Evolutionary conservation across 2,113 vertebrate genomes (phyloP).

Genomic region (Sorex fumeus): DNA sequence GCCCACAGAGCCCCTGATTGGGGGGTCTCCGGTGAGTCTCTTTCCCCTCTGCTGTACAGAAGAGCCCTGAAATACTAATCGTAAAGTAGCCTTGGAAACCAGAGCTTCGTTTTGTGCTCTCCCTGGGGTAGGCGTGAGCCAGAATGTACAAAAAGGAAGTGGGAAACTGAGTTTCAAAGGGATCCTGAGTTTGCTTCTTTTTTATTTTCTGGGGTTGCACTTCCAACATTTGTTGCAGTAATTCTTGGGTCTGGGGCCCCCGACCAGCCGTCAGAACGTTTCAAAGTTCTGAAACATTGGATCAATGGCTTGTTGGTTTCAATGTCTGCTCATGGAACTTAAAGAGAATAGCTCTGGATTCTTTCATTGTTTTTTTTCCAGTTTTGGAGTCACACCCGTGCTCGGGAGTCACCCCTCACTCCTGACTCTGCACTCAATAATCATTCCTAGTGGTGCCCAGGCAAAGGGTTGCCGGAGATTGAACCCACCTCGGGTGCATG

Average conservation of each 20-base stretch:
- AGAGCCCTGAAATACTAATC: slow-evolving; percentile 55
- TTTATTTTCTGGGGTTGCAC: not conserved
- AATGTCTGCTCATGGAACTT: slow-evolving; percentile 5
- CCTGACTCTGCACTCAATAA: too few relatives aligned
- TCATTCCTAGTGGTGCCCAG: too few relatives aligned
- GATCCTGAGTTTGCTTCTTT: slow-evolving; percentile 35
- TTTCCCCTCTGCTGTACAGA: not conserved
- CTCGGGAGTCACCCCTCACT: too few relatives aligned
- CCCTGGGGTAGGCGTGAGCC: not conserved
- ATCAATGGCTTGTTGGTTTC: slow-evolving; percentile 2
- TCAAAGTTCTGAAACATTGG: slow-evolving; percentile 67
- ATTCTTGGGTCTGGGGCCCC: slow-evolving; percentile 55
- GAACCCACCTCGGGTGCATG: too few relatives aligned
- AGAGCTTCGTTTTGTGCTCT: not conserved
- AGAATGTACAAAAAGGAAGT: not conserved
- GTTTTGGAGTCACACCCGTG: too few relatives aligned
- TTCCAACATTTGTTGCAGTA: slow-evolving; percentile 49
- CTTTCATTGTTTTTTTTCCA: too few relatives aligned
- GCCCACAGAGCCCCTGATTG: not conserved
- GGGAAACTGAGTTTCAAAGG: slow-evolving; percentile 37
- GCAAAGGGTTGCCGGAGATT: too few relatives aligned
- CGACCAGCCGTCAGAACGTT: slow-evolving; percentile 45
- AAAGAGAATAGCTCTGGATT: not conserved
- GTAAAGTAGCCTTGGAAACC: slow-evolving; percentile 73
- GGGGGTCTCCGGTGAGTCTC: slow-evolving; percentile 18